Conservation (phyloP, 2,797 vertebrate genomes). For the Fistularia commersonii region DNA sequence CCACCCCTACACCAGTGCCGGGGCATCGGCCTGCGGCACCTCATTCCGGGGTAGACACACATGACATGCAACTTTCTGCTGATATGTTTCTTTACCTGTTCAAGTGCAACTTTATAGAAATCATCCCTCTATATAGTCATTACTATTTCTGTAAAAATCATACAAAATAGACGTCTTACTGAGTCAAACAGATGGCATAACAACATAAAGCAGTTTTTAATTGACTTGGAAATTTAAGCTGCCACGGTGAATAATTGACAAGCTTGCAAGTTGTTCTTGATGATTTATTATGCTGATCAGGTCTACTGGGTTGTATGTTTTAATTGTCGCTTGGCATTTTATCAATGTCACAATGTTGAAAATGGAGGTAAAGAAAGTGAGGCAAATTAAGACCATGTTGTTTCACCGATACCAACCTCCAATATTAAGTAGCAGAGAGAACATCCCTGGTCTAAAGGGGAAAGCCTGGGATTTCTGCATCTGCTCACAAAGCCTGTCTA, state of each 20-base stretch:
- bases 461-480: slow-evolving; percentile 58
- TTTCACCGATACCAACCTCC: slow-evolving; percentile 77
- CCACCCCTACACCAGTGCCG: slow-evolving; percentile 40
- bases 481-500: slow-evolving; percentile 59
- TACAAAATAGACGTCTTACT: no score
- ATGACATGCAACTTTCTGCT: not conserved
- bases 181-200: no score
- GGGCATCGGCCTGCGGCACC: slow-evolving; percentile 75
- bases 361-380: slow-evolving; percentile 76
- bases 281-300: not conserved
- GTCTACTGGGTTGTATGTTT: not conserved
- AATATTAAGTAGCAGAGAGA: slow-evolving; percentile 71
- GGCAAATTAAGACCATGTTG: slow-evolving; percentile 66
- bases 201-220: no score
- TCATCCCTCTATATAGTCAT: no score
- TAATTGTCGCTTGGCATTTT: not conserved
- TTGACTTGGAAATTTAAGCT: no score
- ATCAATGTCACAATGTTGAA: not conserved
- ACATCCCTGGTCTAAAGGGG: slow-evolving; percentile 52
- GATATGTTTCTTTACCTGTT: not conserved
- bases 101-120: no score
- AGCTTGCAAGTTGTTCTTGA: no score
- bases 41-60: slow-evolving; percentile 70
- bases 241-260: no score
- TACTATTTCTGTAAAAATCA: no score